Evolutionary conservation across 2,797 vertebrate genomes (phyloP).

Genomic region (Macropus fuliginosus): DNA sequence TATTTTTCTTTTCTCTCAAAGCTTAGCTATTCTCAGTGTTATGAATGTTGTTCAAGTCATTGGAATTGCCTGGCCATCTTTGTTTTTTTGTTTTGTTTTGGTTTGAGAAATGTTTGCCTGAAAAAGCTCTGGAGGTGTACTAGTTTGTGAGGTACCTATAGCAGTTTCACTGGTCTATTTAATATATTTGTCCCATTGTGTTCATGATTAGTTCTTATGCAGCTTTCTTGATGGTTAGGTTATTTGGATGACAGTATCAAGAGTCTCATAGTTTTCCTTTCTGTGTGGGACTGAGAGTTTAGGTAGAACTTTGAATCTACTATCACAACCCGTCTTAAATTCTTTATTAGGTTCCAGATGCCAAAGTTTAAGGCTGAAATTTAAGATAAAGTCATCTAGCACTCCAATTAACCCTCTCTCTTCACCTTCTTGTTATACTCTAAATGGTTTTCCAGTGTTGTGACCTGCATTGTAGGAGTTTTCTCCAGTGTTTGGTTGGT

Average conservation of each 20-base stretch:
- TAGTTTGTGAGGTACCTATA: slow-evolving; percentile 31
- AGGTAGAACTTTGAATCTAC: slow-evolving; percentile 65
- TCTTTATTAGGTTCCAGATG: slow-evolving; percentile 48
- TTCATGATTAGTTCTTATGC: slow-evolving; percentile 51
- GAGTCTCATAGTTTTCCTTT: slow-evolving; percentile 54
- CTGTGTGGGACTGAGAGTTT: slow-evolving; percentile 55
- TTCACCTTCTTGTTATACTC: slow-evolving; percentile 54
- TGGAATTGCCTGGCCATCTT: slow-evolving; percentile 47
- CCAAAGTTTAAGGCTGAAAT: slow-evolving; percentile 60
- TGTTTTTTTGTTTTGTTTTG: background rate
- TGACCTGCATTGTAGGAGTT: slow-evolving; percentile 43
- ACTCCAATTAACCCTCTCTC: slow-evolving; percentile 69
- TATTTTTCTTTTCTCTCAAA: slow-evolving; percentile 46
- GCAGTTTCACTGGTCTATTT: slow-evolving; percentile 34
- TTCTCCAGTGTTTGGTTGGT: slow-evolving; percentile 64
- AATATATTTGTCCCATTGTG: slow-evolving; percentile 53
- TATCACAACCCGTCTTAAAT: slow-evolving; percentile 45
- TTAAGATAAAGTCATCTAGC: slow-evolving; percentile 61
- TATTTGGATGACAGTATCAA: slow-evolving; percentile 47
- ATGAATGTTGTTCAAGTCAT: slow-evolving; percentile 53
- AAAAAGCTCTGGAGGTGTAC: slow-evolving; percentile 32
- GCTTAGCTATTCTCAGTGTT: slow-evolving; percentile 53
- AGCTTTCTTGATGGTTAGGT: slow-evolving; percentile 47
- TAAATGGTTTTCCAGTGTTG: slow-evolving; percentile 60
- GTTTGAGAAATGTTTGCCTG: slow-evolving; percentile 34